A percentile compares a stretch with the other conserved stretches of the same genome.
Conservation (phyloP, 2,113 vertebrate species). For the Rhadina sibilatrix region DNA sequence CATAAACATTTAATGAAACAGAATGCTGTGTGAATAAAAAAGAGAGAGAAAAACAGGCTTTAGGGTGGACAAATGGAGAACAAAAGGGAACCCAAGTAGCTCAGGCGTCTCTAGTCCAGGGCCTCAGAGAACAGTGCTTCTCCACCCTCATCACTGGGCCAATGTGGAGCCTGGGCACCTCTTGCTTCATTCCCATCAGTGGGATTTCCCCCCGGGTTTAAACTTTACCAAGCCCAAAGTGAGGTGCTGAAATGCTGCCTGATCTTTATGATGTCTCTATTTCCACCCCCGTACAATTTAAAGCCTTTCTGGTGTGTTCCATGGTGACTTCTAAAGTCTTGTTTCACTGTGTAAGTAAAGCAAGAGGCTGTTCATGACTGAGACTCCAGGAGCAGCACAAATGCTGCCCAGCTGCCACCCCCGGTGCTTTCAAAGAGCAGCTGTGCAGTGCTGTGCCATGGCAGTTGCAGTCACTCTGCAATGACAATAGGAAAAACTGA, state of each 20-base stretch:
- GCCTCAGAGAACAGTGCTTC: background rate
- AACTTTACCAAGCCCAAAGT: background rate
- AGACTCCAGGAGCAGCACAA: background rate
- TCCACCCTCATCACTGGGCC: background rate
- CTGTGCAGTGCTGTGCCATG: background rate
- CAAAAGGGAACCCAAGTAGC: constrained; percentile 35
- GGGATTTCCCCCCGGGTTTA: background rate
- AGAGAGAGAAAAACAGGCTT: background rate
- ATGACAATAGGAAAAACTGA: constrained; percentile 36
- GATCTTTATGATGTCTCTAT: background rate
- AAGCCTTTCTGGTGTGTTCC: background rate
- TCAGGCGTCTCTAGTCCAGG: background rate
- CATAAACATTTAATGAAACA: constrained; percentile 79
- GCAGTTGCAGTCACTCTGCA: background rate
- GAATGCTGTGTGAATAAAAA: constrained; percentile 55
- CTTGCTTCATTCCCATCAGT: background rate
- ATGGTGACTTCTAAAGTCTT: background rate
- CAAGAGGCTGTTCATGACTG: background rate
- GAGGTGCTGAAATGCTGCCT: background rate
- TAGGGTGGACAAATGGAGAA: constrained; percentile 52
- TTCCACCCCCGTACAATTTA: background rate
- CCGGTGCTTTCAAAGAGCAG: constrained; percentile 44
- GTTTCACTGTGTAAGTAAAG: background rate
- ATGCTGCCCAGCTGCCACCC: background rate
- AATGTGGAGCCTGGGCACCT: fast-evolving